phyloP scores from a whole-genome alignment of 2,113 vertebrate species.

The Paradisaea rubra region DNA sequence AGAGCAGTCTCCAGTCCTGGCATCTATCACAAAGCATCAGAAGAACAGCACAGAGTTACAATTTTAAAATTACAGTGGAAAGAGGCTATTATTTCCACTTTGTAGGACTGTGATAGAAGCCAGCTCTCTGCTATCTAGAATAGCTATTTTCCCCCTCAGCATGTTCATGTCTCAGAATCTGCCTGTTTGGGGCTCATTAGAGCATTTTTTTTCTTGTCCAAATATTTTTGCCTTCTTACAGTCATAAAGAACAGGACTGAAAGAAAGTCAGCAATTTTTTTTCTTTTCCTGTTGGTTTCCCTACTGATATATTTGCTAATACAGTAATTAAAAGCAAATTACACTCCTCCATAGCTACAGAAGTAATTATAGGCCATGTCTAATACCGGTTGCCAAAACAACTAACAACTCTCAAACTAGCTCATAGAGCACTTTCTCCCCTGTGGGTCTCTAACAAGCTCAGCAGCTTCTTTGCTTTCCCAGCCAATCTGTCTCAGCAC shows the following conservation, averaged over 20 bases:
- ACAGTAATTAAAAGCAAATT: conserved; percentile 54
- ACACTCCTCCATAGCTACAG: neutral
- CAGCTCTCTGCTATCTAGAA: neutral
- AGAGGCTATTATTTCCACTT: conserved; percentile 15
- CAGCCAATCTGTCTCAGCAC: neutral
- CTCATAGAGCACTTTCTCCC: neutral
- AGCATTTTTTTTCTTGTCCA: neutral
- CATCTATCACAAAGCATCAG: conserved; percentile 31
- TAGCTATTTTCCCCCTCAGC: neutral
- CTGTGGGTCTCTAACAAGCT: neutral
- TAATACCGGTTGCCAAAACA: conserved; percentile 7
- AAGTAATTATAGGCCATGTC: conserved; percentile 21
- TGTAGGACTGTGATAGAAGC: neutral
- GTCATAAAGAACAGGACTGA: neutral
- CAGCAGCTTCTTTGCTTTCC: neutral
- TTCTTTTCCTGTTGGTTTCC: neutral
- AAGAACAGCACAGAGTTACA: neutral
- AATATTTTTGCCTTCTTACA: conserved; percentile 33
- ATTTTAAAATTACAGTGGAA: conserved; percentile 36
- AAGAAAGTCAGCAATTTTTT: neutral
- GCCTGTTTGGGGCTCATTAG: neutral
- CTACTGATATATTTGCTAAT: conserved; percentile 1
- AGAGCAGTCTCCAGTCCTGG: neutral
- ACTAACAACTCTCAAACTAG: neutral
- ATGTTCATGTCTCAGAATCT: neutral